Percentiles rank a stretch among this genome's conserved stretches.
Evolutionary conservation across 2,113 vertebrate species (phyloP).

Genomic region (Toxostoma redivivum): DNA sequence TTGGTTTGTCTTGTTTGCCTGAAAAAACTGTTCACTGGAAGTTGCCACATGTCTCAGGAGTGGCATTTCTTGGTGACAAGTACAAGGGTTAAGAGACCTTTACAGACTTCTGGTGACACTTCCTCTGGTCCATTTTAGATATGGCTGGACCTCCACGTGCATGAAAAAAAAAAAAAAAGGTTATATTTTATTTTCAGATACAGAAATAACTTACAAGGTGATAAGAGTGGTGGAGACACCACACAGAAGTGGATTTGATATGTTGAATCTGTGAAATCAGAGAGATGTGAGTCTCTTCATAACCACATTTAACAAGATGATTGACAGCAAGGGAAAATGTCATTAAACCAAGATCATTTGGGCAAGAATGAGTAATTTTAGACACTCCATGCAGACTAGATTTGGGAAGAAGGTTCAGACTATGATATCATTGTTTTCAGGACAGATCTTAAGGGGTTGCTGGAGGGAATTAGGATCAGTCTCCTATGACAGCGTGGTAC

Average conservation of each 20-base stretch:
- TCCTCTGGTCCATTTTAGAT: neutral
- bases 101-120: neutral
- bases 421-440: accelerated
- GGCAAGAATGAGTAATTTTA: neutral
- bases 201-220: neutral
- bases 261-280: neutral
- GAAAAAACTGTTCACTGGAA: accelerated
- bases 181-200: neutral
- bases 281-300: neutral
- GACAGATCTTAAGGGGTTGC: neutral
- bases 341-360: neutral
- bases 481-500: accelerated
- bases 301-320: neutral
- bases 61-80: neutral
- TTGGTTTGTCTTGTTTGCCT: neutral
- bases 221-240: too few species aligned
- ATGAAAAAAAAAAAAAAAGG: neutral
- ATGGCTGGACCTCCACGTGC: neutral
- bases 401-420: neutral
- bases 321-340: neutral
- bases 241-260: neutral
- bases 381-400: neutral
- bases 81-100: neutral
- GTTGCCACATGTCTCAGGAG: neutral
- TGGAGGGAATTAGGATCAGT: neutral